Evolutionary conservation across 1,140 invertebrate genomes (phyloP), one percentile per base, ranked within the genome.

Genomic region (Stenopsyche tienmushanensis): DNA sequence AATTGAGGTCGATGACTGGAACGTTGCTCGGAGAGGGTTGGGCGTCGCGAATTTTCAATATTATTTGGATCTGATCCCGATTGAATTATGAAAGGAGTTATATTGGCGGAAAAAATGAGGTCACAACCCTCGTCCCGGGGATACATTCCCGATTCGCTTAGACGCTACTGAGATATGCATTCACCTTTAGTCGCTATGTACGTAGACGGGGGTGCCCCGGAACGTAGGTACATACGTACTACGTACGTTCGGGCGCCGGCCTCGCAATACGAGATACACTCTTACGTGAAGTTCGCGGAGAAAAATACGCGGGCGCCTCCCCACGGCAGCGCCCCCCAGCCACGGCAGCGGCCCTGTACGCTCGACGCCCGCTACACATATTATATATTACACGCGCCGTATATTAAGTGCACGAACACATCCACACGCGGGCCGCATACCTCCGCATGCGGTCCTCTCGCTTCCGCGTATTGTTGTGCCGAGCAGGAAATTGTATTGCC

Each of bases 311-410:
- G 49, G 21, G 24, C 5, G 5, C 29, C 29, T 13, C 29, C 5
- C n/a, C 39, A 39, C 55, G 55, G 55, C 42, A 26, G 55, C 18
- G 29, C 29, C 34, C 55, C 55, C 55, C 55, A n/a, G n/a, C n/a
- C n/a, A n/a, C n/a, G 50, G 49, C 20, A 17, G 62, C 49, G 49
- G 49, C 49, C 29, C 62, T 64, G 17, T 53, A 77, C 77, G 77
- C 73, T n/a, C n/a, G n/a, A n/a, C n/a, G n/a, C n/a, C n/a, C n/a
- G n/a, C 55, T 39, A 34, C 29, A 34, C 13, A 34, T 34, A 34
- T 34, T 34, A 34, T 13, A 13, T 34, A 5, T 34, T 34, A 34
- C 29, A 13, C 29, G 29, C 29, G 29, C 29, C 29, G 29, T 34
- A 34, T 34, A 34, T 34, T 34, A 34, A n/a, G n/a, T n/a, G n/a